These are phyloP conservation scores for Syrphus vitripennis DNA, from an alignment of 2,888 invertebrate species.

Conservation along the genomic window DNA sequence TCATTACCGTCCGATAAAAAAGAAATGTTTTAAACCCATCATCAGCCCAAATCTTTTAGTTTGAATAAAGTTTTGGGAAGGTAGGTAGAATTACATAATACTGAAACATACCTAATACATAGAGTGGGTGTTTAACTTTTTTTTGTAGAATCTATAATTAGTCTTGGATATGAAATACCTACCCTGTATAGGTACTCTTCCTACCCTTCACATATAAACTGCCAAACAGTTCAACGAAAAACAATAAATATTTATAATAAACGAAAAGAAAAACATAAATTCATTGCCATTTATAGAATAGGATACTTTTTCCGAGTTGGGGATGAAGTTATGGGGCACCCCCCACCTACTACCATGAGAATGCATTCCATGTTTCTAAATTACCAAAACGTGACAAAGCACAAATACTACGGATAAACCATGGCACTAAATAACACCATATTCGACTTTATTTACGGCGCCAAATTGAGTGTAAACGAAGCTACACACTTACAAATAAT, in stretches of 20 bases:
- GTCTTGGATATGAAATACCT: no score
- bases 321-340: background rate
- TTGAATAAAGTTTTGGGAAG: no score
- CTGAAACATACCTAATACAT: no score
- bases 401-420: slow-evolving; percentile 44
- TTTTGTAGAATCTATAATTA: no score
- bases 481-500: background rate
- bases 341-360: background rate
- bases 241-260: background rate
- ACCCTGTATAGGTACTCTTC: no score
- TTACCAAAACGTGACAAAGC: slow-evolving; percentile 60
- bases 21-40: no score
- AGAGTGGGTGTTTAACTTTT: no score
- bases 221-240: background rate
- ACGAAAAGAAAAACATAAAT: background rate
- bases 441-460: slow-evolving; percentile 31
- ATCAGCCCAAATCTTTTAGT: no score
- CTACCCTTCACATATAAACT: background rate
- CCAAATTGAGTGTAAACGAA: slow-evolving; percentile 2
- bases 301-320: background rate
- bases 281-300: slow-evolving; percentile 1
- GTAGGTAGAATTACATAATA: no score
- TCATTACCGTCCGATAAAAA: no score
- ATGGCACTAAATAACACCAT: slow-evolving; percentile 18
- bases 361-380: slow-evolving; percentile 37